Evolutionary conservation across 2,113 vertebrate species (phyloP).

Genomic region (Corvus hawaiiensis): DNA sequence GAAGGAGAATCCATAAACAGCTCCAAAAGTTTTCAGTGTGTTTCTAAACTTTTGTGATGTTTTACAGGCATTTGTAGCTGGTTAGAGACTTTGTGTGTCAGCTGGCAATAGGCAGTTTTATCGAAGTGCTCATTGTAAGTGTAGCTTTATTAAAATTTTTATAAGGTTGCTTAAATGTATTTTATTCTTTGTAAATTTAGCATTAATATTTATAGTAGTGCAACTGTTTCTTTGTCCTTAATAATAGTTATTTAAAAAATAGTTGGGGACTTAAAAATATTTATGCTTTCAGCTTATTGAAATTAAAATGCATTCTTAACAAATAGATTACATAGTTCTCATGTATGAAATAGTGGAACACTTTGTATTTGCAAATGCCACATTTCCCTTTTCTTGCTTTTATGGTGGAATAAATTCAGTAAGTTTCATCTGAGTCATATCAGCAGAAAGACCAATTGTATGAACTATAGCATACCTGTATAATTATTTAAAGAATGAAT

Average conservation of each 20-base stretch:
- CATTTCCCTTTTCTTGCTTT: neutral
- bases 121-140: neutral
- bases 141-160: neutral
- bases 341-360: neutral
- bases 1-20: neutral
- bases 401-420: neutral
- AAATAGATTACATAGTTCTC: neutral
- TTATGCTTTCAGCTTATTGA: conserved; percentile 1
- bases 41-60: neutral
- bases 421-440: neutral
- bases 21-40: neutral
- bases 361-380: neutral
- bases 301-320: neutral
- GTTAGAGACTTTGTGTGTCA: neutral
- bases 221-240: conserved; percentile 24
- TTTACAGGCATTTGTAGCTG: neutral
- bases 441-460: neutral
- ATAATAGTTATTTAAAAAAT: conserved; percentile 1
- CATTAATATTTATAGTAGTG: conserved; percentile 49
- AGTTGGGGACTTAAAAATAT: neutral
- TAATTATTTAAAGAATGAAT: neutral
- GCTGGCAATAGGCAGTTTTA: neutral
- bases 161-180: conserved; percentile 15
- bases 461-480: neutral
- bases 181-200: conserved; percentile 31